phyloP scores from a whole-genome alignment of 2,113 vertebrate genomes.

The Myanophis thanlyinensis region DNA sequence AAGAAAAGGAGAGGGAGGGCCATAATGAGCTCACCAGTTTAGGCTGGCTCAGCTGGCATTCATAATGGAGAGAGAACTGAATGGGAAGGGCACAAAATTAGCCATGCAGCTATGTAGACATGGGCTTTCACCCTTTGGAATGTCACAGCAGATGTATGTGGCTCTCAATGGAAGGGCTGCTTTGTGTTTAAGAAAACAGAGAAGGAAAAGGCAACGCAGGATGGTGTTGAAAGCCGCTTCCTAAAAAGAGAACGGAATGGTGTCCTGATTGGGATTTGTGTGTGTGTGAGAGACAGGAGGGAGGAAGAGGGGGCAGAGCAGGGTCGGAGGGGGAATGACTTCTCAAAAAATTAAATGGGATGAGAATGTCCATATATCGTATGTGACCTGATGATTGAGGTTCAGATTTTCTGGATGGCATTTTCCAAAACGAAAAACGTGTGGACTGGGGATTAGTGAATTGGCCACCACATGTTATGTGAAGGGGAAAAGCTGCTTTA shows the following conservation, averaged over 20 bases:
- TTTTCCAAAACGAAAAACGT: not conserved
- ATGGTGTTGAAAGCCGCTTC: not conserved
- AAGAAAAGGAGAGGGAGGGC: conserved; percentile 28
- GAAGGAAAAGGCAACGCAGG: not conserved
- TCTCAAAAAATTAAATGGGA: not conserved
- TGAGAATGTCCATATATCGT: not conserved
- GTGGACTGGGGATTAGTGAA: not conserved
- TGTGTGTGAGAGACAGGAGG: not conserved
- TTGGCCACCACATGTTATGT: not conserved
- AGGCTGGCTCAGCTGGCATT: conserved; percentile 46
- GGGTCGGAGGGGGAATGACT: not conserved
- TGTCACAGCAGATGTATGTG: not conserved
- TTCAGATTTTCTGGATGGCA: not conserved
- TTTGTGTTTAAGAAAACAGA: not conserved
- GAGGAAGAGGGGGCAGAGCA: accelerated
- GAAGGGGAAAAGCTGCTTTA: not conserved
- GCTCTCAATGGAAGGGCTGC: not conserved
- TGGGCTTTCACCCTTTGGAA: not conserved
- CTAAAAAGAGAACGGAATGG: not conserved
- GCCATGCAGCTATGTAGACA: conserved; percentile 25
- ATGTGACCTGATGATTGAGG: no score
- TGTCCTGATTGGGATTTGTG: not conserved
- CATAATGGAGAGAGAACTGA: conserved; percentile 29
- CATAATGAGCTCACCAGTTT: conserved; percentile 54
- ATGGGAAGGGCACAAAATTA: conserved; percentile 39